These are phyloP conservation scores for Rhodeus uyekii DNA, from an alignment of 2,797 vertebrate genomes.

Conservation along the genomic window DNA sequence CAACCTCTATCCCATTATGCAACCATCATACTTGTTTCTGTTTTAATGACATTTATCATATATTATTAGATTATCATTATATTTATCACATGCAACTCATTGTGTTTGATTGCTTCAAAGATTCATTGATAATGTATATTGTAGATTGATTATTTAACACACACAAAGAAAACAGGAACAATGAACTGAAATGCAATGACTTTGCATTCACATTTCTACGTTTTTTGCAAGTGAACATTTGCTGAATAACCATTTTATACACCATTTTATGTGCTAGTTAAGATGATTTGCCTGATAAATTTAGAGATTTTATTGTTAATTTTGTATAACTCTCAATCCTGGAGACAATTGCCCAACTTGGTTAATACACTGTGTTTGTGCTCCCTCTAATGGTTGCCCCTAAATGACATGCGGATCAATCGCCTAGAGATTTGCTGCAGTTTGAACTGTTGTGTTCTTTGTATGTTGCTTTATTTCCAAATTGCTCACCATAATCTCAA, in stretches of 20 bases:
- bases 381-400: constrained; percentile 67
- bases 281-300: not conserved
- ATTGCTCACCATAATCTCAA: not conserved
- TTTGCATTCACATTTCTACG: not conserved
- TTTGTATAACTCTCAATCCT: not conserved
- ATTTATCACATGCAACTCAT: not conserved
- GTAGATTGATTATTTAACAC: not conserved
- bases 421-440: not conserved
- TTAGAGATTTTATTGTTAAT: not conserved
- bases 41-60: not conserved
- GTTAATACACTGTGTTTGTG: constrained; percentile 56
- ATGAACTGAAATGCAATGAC: not conserved
- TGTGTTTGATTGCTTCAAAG: not conserved
- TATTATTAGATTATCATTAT: not conserved
- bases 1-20: not conserved
- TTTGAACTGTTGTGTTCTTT: not conserved
- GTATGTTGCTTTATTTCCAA: not conserved
- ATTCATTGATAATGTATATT: not conserved
- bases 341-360: not conserved
- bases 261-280: not conserved
- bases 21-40: not conserved
- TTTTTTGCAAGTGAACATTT: not conserved
- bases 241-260: not conserved
- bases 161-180: not conserved
- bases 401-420: not conserved